phyloP scores from a whole-genome alignment of 2,113 vertebrate species.

The Pyrgilauda ruficollis region DNA sequence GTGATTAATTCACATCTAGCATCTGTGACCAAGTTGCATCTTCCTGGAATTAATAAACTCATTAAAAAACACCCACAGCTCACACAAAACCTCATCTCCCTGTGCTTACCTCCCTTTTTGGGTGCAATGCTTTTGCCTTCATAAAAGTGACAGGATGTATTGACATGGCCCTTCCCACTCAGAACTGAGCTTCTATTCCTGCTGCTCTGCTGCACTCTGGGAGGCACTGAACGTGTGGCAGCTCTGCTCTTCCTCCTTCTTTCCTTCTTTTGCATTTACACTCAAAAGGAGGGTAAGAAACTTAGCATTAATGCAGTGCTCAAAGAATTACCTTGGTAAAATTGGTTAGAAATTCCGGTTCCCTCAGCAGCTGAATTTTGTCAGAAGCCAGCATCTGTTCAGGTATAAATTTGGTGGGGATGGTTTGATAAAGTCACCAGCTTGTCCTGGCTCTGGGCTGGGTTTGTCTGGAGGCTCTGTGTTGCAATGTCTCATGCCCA shows the following conservation, averaged over 20 bases:
- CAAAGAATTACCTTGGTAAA: not conserved
- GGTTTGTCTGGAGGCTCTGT: not conserved
- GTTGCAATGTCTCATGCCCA: not conserved
- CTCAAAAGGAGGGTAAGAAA: not conserved
- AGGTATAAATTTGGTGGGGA: not conserved
- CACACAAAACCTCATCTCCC: not conserved
- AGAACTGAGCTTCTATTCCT: not conserved
- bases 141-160: not conserved
- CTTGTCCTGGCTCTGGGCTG: not conserved
- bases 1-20: not conserved
- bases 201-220: not conserved
- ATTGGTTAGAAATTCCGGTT: not conserved
- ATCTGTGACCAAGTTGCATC: fast-evolving
- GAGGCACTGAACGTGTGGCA: not conserved
- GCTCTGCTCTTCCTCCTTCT: not conserved
- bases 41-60: not conserved
- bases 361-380: not conserved
- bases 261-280: not conserved
- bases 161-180: not conserved
- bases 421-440: not conserved
- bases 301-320: not conserved
- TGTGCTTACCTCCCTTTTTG: not conserved
- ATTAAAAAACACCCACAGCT: not conserved
- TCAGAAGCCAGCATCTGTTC: not conserved
- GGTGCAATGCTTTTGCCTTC: not conserved